phyloP scores from a whole-genome alignment of 2,113 vertebrate species.

The Limnothrissa miodon region DNA sequence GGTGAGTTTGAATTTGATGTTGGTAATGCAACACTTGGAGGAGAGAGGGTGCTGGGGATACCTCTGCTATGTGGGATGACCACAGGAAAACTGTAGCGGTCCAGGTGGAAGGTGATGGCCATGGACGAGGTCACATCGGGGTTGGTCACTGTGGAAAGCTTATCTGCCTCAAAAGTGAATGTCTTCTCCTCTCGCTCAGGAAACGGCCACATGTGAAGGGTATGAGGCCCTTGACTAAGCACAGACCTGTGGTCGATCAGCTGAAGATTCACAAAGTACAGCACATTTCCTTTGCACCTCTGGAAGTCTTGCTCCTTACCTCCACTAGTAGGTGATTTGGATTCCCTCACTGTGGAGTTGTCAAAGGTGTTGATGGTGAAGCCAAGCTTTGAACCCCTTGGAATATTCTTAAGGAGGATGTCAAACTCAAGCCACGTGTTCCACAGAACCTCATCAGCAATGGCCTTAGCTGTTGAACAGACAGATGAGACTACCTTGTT shows the following conservation, averaged over 20 bases:
- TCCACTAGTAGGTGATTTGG: slow-evolving; percentile 29
- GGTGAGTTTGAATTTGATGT: slow-evolving; percentile 21
- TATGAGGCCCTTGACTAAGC: slow-evolving; percentile 69
- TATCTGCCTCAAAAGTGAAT: slow-evolving; percentile 70
- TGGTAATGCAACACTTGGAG: slow-evolving; percentile 22
- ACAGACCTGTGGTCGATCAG: slow-evolving; percentile 76
- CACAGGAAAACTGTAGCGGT: slow-evolving; percentile 72
- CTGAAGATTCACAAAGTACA: slow-evolving; percentile 76
- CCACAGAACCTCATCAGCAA: slow-evolving; percentile 74
- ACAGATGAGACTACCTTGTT: slow-evolving; percentile 66
- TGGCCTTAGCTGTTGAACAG: slow-evolving; percentile 57
- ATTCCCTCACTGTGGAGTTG: slow-evolving; percentile 37
- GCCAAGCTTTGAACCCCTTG: slow-evolving; percentile 69
- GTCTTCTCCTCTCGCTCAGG: slow-evolving; percentile 60
- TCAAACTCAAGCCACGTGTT: slow-evolving; percentile 76
- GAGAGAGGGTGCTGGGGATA: slow-evolving; percentile 9
- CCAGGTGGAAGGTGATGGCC: slow-evolving; percentile 72
- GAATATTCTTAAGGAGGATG: slow-evolving; percentile 67
- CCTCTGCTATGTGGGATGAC: slow-evolving; percentile 62
- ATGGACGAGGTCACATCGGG: slow-evolving; percentile 66
- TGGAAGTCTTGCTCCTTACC: slow-evolving; percentile 47
- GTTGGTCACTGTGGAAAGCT: slow-evolving; percentile 72
- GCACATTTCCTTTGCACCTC: slow-evolving; percentile 61
- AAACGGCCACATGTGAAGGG: slow-evolving; percentile 74
- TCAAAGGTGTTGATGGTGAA: slow-evolving; percentile 66